Base-by-base conservation (phyloP, 1,140 invertebrate genomes). In the Agraylea sexmaculata region DNA sequence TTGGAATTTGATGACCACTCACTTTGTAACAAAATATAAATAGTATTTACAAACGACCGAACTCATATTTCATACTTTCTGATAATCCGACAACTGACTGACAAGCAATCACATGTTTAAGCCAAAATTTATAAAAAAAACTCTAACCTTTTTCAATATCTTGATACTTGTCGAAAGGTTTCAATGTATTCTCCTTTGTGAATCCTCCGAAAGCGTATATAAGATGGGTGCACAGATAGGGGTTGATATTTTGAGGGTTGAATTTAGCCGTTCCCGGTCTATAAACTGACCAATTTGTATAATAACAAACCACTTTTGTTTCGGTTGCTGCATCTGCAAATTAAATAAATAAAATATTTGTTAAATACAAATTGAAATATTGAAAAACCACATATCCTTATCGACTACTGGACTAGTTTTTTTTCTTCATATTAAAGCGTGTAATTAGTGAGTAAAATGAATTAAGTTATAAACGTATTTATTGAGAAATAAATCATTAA, bases 271-370 rank as follows among this genome's bases (percentile, higher is more conserved):
- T 82, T 20, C 85, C 84, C 2, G 84, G 82, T 43, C 87, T 68
- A 56, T 90, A 92, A 3, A 90, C 83, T 43, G 85, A 88, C 87
- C 87, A 92, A 60, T 91, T 92, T n/a, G 86, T 89, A 63, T 90
- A 91, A 57, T 92, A 92, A 54, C 87, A 92, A 20, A 91, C 85
- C 37, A 92, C 77, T 40, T 78, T 73, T 28, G 78, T 74, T 50
- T 78, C 74, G 11, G 36, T 42, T 33, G 61, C 55, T 20, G 41
- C 37, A 22, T 30, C 46, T 49, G 43, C 12, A 49, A 46, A 23
- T 10, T 34, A 21, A 30, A 40, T 40, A 19, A 40, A 17, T 13
- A 32, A 19, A 13, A 28, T 17, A 32, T 11, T 18, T 21, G 34
- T 8, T 2, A 27, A 38, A 25, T 12, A 6, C 37, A 13, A 32